Base-by-base conservation (phyloP, 2,113 vertebrate genomes). In the Ageneiosus marmoratus region DNA sequence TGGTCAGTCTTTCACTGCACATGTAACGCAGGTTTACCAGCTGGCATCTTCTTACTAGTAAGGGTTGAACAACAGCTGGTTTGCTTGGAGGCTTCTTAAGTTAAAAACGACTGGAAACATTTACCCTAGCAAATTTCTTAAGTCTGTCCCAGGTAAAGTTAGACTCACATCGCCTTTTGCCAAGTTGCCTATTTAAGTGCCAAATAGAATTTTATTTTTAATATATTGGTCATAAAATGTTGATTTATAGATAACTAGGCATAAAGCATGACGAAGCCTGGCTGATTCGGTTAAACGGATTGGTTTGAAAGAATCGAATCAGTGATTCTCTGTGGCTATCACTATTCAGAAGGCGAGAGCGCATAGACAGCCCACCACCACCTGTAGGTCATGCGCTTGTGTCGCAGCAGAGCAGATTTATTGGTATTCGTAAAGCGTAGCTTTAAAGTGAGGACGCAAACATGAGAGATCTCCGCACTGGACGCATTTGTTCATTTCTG, bases 381-480 rank as follows among this genome's bases (percentile, higher is more conserved):
- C 86, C 83, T 87, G 86, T 87, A 83, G 86, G 86, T 87, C 86
- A 85, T 77, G 86, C 85, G 86, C 74, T 55, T 32, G 37, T 81
- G 84, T 77, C 70, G 84, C 84, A 81, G 80, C 75, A 29, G 10
- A 34, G 65, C 81, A 56, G 79, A 85, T 87, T 81, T 78, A 85
- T 85, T 85, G 65, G 22, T 83, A 87, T 87, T 87, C 86, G 37
- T 24, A 72, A 48, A 80, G 55, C 84, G 86, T 85, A 51, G 55
- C 53, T 80, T 63, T 37, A 72, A 81, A 83, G 77, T 32, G 73
- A 41, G 73, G 46, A 72, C 50, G 55, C 77, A 75, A 67, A 76
- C 44, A 84, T 75, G 76, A 80, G 27, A 53, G 6, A 46, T 73
- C 18, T 56, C 24, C 3, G 29, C 63, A 18, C 27, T 56, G 73